A percentile compares a stretch with the other conserved stretches of the same genome.
phyloP scores from a whole-genome alignment of 2,113 vertebrate genomes.

The Todiramphus saurophagus region DNA sequence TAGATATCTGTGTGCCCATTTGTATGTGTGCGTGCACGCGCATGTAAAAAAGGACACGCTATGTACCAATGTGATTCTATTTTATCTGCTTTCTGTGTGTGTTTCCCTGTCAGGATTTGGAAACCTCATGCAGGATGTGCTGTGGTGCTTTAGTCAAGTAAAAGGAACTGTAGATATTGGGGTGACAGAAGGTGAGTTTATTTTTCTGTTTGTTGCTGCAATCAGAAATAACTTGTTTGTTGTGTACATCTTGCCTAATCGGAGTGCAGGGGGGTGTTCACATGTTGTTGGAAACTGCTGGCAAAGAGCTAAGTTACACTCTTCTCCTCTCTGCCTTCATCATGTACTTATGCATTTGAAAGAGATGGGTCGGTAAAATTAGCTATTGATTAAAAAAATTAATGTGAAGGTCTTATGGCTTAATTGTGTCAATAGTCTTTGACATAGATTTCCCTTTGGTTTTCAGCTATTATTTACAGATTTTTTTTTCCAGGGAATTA shows the following conservation, averaged over 20 bases:
- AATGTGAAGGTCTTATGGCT: background rate
- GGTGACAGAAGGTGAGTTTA: conserved; percentile 73
- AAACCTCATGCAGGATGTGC: conserved; percentile 72
- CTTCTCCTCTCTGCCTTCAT: background rate
- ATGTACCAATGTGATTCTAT: accelerated
- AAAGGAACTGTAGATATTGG: conserved; percentile 70
- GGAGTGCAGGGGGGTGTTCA: background rate
- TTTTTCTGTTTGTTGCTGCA: background rate
- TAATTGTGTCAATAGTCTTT: background rate
- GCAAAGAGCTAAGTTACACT: background rate
- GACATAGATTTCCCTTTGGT: background rate
- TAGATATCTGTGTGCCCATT: too few species aligned
- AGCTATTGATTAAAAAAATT: background rate
- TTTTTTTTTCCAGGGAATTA: background rate
- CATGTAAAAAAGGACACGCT: background rate
- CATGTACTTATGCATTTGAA: background rate
- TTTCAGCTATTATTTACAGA: conserved; percentile 5
- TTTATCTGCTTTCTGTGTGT: background rate
- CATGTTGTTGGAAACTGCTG: background rate
- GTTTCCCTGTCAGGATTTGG: conserved; percentile 68
- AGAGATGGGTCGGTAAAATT: background rate
- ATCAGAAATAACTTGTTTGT: background rate
- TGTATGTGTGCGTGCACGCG: background rate
- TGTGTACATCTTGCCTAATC: background rate
- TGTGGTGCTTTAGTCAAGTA: conserved; percentile 78